Conservation (phyloP, 2,113 vertebrate species). For the Psittacara wagleri region DNA sequence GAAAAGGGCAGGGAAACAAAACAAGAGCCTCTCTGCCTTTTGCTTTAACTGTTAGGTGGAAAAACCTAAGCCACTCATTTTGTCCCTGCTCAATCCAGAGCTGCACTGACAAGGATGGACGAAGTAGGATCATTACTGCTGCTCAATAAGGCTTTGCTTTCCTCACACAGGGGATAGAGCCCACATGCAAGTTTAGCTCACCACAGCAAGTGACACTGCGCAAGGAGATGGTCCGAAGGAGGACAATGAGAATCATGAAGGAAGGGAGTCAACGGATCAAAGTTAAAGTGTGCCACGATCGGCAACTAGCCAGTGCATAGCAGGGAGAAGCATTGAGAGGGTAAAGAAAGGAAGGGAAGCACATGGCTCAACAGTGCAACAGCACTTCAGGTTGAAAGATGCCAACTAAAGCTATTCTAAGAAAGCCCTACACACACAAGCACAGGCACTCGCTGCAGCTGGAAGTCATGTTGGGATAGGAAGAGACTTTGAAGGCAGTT, state of each 20-base stretch:
- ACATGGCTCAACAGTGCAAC: background rate
- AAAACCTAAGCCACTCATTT: background rate
- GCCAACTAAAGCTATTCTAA: background rate
- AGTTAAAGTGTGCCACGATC: background rate
- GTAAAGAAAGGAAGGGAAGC: background rate
- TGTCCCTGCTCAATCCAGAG: background rate
- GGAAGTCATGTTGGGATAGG: background rate
- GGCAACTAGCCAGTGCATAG: background rate
- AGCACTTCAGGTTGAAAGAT: background rate
- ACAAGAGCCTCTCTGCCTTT: background rate
- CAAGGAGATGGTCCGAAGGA: background rate
- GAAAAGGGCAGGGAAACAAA: background rate
- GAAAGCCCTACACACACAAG: background rate
- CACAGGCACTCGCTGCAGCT: background rate
- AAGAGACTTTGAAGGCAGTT: background rate
- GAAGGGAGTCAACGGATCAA: background rate
- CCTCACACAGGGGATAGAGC: rapidly evolving
- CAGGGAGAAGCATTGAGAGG: background rate
- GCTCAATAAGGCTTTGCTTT: background rate
- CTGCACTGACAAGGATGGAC: background rate
- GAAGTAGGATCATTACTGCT: background rate
- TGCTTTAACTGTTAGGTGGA: background rate
- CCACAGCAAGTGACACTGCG: background rate
- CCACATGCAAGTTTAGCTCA: background rate
- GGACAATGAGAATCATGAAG: background rate